Evolutionary conservation across 2,113 vertebrate genomes (phyloP).

Genomic region (Elaphurus davidianus): DNA sequence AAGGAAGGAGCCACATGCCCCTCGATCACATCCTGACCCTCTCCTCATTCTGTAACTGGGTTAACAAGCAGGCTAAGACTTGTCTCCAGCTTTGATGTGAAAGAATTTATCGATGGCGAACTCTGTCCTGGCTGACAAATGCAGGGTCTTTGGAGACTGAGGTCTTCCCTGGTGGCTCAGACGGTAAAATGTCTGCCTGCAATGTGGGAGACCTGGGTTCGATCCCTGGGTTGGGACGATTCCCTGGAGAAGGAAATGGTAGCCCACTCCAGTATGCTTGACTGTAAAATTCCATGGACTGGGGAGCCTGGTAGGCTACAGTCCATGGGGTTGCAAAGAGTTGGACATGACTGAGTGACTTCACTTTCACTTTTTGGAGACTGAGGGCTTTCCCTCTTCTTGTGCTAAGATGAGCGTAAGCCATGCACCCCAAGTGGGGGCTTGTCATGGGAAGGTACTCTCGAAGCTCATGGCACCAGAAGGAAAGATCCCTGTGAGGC

Average conservation of each 20-base stretch:
- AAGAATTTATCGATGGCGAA: not conserved
- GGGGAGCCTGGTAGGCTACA: not conserved
- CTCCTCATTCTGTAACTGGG: not conserved
- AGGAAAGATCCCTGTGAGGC: not conserved
- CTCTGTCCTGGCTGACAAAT: not conserved
- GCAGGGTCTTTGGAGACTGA: not conserved
- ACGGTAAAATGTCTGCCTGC: rapidly evolving
- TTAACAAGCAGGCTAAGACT: not conserved
- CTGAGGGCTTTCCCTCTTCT: not conserved
- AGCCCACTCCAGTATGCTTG: not conserved
- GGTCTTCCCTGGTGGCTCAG: not conserved
- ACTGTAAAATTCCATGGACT: not conserved
- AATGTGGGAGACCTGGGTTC: rapidly evolving
- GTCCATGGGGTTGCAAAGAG: not conserved
- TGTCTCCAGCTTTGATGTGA: not conserved
- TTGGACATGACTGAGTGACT: rapidly evolving
- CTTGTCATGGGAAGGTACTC: not conserved
- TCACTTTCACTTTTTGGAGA: not conserved
- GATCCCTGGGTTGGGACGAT: not conserved
- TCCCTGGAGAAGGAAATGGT: not conserved
- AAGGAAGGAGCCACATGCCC: not conserved
- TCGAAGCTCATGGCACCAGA: not conserved
- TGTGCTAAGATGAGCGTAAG: not conserved
- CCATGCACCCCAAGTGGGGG: not conserved
- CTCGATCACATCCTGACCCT: rapidly evolving